Evolutionary conservation across 2,113 vertebrate genomes (phyloP), one percentile per base, ranked within the genome.

Genomic region (Cephalophus harveyi): DNA sequence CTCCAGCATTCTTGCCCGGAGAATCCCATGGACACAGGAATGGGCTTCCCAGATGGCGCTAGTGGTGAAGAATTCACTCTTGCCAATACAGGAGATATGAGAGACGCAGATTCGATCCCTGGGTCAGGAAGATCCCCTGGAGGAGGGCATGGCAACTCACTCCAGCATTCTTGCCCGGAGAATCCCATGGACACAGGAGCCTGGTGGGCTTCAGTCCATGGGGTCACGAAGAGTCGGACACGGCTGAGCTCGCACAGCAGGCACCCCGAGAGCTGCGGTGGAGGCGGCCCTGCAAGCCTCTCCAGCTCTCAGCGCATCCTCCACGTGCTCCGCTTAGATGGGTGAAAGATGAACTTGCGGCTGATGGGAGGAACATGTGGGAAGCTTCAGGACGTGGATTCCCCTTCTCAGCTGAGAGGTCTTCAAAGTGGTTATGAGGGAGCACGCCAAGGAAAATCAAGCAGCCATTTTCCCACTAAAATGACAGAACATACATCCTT

Each of bases 401-500:
- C 81, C 87, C 16, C 87, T 93, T 57, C 94, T 79, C 86, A 54
- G 91, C 0, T 52, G 93, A 97, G 91, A 86, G 86, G 85, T 15
- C 97, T 95, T 97, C 95, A 60, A 60, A 94, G 93, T n/a, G 43
- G 82, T 28, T 46, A 1, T 28, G 54, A 60, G 79, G 82, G 94
- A 92, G 48, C 52, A 15, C 8, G 74, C 95, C 91, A 60, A 87
- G 94, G 94, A 96, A 89, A 81, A 92, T 81, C 96, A 96, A 87
- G 89, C 97, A 91, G 92, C 89, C 62, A 54, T 89, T 85, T 88
- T 60, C 95, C 92, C 62, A 15, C 60, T 52, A 6, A 62, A 76
- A 48, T 64, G 95, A 96, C 97, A 96, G 93, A 93, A 94, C 71
- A 87, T 21, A n/a, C 95, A 50, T 67, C 33, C 92, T 97, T 79